Evolutionary conservation across 2,797 vertebrate genomes (phyloP).

Genomic region (Dendrocincla tyrannina): DNA sequence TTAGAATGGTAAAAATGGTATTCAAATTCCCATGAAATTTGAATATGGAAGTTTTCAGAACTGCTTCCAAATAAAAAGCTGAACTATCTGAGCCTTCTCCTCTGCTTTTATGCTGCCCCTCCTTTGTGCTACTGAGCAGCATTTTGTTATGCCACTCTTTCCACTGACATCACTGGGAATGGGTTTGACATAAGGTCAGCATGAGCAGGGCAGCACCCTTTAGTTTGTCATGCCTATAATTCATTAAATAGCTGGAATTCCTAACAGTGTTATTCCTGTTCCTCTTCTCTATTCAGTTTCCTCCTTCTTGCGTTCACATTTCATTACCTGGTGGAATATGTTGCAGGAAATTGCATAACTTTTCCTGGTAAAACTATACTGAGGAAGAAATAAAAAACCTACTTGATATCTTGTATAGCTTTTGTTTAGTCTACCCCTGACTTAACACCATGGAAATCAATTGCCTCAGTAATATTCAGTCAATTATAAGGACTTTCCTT

Average conservation of each 20-base stretch:
- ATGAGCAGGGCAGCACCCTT: not conserved
- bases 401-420: not conserved
- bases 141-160: not conserved
- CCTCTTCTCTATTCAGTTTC: not conserved
- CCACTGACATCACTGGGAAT: not conserved
- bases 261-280: not conserved
- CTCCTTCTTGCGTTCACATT: not conserved
- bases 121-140: not conserved
- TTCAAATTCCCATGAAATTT: not conserved
- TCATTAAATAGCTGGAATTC: slow-evolving; percentile 1
- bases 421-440: slow-evolving; percentile 33
- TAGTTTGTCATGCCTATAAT: not conserved
- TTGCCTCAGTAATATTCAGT: not conserved
- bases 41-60: not conserved
- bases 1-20: not conserved
- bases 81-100: not conserved
- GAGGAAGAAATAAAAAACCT: not conserved
- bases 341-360: not conserved
- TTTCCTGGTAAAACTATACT: not conserved
- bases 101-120: not conserved
- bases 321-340: not conserved
- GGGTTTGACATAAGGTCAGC: not conserved
- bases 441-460: not conserved
- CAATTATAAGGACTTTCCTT: not conserved
- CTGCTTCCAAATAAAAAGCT: not conserved